Conservation (phyloP, 2,797 vertebrate species). For the Lithobates sylvaticus region DNA sequence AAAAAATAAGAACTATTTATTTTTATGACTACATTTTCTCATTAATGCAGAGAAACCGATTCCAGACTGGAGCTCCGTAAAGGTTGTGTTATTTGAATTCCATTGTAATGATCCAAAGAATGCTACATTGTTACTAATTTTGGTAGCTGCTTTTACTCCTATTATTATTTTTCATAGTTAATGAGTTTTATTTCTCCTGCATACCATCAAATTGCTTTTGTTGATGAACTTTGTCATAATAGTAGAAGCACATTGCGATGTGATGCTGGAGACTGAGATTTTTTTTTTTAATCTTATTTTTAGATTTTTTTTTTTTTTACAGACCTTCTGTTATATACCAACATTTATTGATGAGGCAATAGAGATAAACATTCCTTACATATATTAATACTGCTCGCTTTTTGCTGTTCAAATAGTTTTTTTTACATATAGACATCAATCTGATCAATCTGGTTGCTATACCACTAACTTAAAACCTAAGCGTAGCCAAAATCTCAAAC, state of each 20-base stretch:
- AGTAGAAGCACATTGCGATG: background rate
- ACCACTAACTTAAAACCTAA: background rate
- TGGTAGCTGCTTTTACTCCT: background rate
- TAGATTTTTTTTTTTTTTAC: background rate
- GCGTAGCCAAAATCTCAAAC: no score
- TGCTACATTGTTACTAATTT: background rate
- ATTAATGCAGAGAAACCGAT: slow-evolving; percentile 18
- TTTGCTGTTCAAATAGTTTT: background rate
- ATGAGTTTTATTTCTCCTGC: background rate
- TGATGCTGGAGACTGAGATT: background rate
- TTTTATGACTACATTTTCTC: slow-evolving; percentile 21
- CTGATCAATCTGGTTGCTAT: background rate
- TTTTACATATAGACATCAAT: no score
- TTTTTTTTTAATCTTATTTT: background rate
- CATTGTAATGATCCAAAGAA: slow-evolving; percentile 20
- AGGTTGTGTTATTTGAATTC: slow-evolving; percentile 24
- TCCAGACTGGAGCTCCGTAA: background rate
- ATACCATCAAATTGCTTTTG: slow-evolving; percentile 5
- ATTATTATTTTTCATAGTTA: slow-evolving; percentile 16
- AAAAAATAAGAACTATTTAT: slow-evolving; percentile 15
- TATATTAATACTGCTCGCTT: background rate
- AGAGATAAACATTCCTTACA: no score
- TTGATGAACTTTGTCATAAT: background rate
- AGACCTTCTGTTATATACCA: background rate
- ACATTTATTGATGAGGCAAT: background rate